A percentile compares a stretch with the other conserved stretches of the same genome.
phyloP scores from a whole-genome alignment of 2,113 vertebrate species.

The Colius striatus region DNA sequence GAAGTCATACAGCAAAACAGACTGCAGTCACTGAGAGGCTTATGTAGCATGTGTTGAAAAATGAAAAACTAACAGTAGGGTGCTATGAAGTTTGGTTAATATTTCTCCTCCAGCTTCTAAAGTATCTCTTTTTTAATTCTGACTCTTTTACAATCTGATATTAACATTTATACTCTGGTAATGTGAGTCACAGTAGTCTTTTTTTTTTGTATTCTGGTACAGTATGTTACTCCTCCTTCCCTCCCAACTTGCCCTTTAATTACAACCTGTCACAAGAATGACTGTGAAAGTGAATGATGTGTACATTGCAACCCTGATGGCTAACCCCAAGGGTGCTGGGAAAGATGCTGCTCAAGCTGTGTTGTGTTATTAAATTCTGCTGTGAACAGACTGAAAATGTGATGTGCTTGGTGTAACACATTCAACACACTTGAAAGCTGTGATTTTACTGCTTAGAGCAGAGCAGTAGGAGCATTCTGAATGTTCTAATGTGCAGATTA shows the following conservation, averaged over 20 bases:
- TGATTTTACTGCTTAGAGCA: constrained; percentile 37
- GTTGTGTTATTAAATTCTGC: constrained; percentile 11
- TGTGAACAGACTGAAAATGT: constrained; percentile 17
- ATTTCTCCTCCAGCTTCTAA: not conserved
- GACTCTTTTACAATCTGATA: not conserved
- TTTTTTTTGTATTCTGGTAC: not conserved
- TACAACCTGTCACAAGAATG: constrained; percentile 36
- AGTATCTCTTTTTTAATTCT: not conserved
- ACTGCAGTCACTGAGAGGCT: not conserved
- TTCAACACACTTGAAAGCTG: not conserved
- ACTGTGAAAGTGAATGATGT: constrained; percentile 41
- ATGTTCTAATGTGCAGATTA: not conserved
- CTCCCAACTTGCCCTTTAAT: constrained; percentile 46
- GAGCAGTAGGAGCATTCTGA: constrained; percentile 42
- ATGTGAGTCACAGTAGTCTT: not conserved
- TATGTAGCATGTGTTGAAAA: not conserved
- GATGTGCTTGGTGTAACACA: not conserved
- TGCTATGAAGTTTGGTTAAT: not conserved
- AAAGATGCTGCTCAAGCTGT: not conserved
- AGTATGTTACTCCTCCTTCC: constrained; percentile 16
- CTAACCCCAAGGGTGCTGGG: not conserved
- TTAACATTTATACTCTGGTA: not conserved
- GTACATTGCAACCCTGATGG: not conserved
- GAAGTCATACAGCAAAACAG: not conserved
- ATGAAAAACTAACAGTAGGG: not conserved